phyloP scores from a whole-genome alignment of 1,140 invertebrate genomes.

The Aphelinus certus region DNA sequence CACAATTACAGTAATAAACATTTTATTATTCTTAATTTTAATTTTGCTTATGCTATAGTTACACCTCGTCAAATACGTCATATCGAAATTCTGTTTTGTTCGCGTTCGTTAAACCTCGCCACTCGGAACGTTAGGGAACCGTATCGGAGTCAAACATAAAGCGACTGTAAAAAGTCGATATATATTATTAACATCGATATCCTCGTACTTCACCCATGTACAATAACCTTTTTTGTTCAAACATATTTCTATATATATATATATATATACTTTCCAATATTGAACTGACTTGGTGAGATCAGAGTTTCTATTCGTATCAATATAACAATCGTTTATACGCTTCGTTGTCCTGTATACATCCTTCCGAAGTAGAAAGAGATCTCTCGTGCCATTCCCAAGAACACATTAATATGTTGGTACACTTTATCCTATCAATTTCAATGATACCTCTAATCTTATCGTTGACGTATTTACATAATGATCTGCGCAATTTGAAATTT shows the following conservation, averaged over 20 bases:
- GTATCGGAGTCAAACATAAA: constrained; percentile 15
- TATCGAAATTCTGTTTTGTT: constrained; percentile 4
- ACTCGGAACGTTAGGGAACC: constrained; percentile 26
- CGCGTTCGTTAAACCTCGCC: background rate
- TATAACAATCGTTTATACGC: too few relatives aligned
- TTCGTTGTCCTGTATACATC: too few relatives aligned
- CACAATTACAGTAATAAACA: constrained; percentile 45
- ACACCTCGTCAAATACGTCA: constrained; percentile 23
- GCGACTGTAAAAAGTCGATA: background rate
- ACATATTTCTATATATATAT: background rate
- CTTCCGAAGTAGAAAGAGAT: too few relatives aligned
- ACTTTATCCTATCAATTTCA: too few relatives aligned
- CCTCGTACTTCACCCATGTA: too few relatives aligned
- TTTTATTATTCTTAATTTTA: constrained; percentile 37
- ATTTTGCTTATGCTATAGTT: constrained; percentile 27
- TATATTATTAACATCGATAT: constrained; percentile 6
- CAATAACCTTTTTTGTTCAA: background rate
- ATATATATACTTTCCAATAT: constrained; percentile 18
- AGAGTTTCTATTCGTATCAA: too few relatives aligned
- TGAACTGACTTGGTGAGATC: background rate
- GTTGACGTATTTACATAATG: too few relatives aligned
- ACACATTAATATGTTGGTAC: too few relatives aligned
- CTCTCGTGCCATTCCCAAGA: too few relatives aligned
- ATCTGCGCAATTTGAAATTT: too few relatives aligned
- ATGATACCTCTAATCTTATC: too few relatives aligned